phyloP scores from a whole-genome alignment of 2,113 vertebrate genomes.

The Lepus timidus region DNA sequence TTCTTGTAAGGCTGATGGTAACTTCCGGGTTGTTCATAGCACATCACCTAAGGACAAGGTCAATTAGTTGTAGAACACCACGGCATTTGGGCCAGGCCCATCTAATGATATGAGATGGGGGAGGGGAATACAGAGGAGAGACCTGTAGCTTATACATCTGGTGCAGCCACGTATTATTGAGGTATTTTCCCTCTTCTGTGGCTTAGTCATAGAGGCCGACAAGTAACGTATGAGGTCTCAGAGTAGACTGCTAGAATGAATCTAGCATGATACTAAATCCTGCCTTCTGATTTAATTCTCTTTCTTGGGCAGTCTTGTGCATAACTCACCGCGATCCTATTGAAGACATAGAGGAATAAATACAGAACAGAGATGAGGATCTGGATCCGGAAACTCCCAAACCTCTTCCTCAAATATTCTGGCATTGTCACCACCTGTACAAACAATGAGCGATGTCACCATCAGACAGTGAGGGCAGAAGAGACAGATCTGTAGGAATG shows the following conservation, averaged over 20 bases:
- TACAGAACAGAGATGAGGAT: constrained; percentile 93
- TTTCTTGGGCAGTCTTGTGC: not conserved
- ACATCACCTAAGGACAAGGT: not conserved
- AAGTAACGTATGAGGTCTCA: not conserved
- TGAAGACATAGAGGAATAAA: constrained; percentile 92
- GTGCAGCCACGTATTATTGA: not conserved
- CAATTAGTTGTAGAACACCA: no score
- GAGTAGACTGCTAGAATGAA: not conserved
- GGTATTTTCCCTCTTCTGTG: not conserved
- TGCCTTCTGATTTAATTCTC: not conserved
- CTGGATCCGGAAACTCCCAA: constrained; percentile 93
- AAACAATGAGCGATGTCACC: not conserved
- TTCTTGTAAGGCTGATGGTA: not conserved
- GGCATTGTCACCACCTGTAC: constrained; percentile 95
- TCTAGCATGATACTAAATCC: not conserved
- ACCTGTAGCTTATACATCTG: not conserved
- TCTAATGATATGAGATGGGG: no score
- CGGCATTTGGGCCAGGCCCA: no score
- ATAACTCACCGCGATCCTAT: constrained; percentile 94
- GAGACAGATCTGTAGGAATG: not conserved
- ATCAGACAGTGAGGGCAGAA: not conserved
- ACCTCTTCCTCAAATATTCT: constrained; percentile 95
- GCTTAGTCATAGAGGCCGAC: not conserved
- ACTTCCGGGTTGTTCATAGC: not conserved
- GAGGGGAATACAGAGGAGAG: not conserved